These are phyloP conservation scores for Xanthia icteritia DNA, from an alignment of 2,888 invertebrate genomes.

Conservation along the genomic window DNA sequence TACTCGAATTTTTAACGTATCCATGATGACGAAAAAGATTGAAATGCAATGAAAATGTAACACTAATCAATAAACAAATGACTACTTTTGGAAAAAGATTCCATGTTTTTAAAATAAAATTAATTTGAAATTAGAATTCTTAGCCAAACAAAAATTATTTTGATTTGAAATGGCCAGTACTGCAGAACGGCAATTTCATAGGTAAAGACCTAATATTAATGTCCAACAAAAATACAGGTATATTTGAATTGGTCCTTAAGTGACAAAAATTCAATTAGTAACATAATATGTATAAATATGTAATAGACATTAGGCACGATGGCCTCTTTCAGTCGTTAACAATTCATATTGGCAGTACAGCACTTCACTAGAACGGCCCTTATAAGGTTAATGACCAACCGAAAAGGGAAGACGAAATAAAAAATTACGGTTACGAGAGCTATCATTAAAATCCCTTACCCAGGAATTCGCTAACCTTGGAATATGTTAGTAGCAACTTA, in stretches of 20 bases:
- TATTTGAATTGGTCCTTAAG: neutral
- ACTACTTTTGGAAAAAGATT: too few relatives aligned
- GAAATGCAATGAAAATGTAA: too few relatives aligned
- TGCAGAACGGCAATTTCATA: too few relatives aligned
- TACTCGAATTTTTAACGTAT: too few relatives aligned
- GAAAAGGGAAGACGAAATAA: slow-evolving; percentile 67
- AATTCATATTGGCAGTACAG: slow-evolving; percentile 55
- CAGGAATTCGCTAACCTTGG: slow-evolving; percentile 61
- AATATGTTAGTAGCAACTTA: slow-evolving; percentile 66
- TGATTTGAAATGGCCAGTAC: too few relatives aligned
- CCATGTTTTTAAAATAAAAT: too few relatives aligned
- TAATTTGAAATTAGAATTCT: too few relatives aligned
- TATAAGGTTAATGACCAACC: slow-evolving; percentile 66
- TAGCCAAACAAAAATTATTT: too few relatives aligned
- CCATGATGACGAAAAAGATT: too few relatives aligned
- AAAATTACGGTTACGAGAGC: slow-evolving; percentile 69
- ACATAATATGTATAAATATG: neutral
- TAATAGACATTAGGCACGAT: slow-evolving; percentile 32
- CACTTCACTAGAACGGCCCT: slow-evolving; percentile 52
- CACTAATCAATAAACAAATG: too few relatives aligned
- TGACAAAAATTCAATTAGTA: slow-evolving; percentile 7
- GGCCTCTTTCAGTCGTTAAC: slow-evolving; percentile 51
- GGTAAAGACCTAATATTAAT: too few relatives aligned
- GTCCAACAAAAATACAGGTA: neutral
- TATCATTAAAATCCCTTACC: slow-evolving; percentile 70